Evolutionary conservation across 2,797 vertebrate species (phyloP).

Genomic region (Lophotriccus pileatus): DNA sequence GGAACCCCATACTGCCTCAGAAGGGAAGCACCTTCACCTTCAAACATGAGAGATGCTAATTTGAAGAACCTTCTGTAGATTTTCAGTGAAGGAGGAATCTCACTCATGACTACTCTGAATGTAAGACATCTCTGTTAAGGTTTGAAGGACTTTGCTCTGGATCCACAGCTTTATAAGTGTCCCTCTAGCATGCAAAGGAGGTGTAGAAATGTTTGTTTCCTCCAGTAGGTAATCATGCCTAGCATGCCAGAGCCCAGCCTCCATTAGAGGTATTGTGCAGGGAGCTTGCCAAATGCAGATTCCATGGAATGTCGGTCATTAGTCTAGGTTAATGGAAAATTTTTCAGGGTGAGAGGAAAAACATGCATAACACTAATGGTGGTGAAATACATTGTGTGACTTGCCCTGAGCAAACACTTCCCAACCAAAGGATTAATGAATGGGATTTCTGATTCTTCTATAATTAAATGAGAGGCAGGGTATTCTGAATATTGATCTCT

Average conservation of each 20-base stretch:
- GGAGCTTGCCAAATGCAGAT: background rate
- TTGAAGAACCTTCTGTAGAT: background rate
- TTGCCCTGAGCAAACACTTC: background rate
- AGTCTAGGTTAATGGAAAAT: background rate
- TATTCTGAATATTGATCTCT: background rate
- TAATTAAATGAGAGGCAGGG: background rate
- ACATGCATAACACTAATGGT: background rate
- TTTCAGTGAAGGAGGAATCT: background rate
- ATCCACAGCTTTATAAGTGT: background rate
- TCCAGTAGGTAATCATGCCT: background rate
- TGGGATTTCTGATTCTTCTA: background rate
- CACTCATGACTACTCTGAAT: background rate
- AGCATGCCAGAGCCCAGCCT: background rate
- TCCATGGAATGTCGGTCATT: background rate
- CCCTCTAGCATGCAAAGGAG: background rate
- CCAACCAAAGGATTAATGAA: background rate
- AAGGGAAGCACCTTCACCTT: background rate
- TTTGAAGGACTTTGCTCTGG: background rate
- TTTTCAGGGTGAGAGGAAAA: background rate
- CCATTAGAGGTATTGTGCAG: background rate
- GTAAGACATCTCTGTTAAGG: background rate
- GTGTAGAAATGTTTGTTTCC: background rate
- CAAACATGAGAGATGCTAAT: background rate
- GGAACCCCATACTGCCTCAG: background rate
- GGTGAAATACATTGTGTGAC: background rate